Conservation (phyloP, 2,113 vertebrate species). For the Merops nubicus region DNA sequence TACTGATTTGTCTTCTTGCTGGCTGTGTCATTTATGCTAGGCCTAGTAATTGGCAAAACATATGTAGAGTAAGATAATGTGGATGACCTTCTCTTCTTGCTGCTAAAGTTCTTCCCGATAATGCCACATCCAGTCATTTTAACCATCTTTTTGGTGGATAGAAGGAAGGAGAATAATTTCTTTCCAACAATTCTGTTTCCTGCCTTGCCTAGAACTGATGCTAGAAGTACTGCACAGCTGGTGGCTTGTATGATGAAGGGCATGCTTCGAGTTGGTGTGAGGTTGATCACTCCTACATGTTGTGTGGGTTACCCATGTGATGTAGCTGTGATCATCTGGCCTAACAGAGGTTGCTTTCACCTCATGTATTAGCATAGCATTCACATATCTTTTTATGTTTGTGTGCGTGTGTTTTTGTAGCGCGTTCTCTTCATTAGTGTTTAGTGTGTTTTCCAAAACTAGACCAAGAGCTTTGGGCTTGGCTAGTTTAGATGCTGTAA, state of each 20-base stretch:
- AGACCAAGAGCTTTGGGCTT: neutral
- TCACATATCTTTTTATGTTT: fast-evolving
- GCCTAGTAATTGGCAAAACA: too few relatives aligned
- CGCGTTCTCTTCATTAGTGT: neutral
- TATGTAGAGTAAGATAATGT: neutral
- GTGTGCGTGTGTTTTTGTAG: neutral
- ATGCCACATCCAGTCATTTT: neutral
- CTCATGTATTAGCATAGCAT: neutral
- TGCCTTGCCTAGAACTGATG: fast-evolving
- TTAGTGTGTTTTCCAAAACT: neutral
- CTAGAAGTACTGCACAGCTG: neutral
- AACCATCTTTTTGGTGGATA: neutral
- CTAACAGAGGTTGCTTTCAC: neutral
- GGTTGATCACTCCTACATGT: fast-evolving
- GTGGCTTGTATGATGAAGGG: too few relatives aligned
- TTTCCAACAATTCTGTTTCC: neutral
- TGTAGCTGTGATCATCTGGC: neutral
- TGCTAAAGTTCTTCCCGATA: neutral
- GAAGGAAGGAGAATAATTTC: neutral
- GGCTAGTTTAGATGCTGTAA: neutral
- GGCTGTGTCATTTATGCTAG: too few relatives aligned
- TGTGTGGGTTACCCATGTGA: fast-evolving
- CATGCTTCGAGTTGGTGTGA: neutral
- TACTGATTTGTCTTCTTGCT: too few relatives aligned
- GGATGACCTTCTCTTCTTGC: neutral